Conservation (phyloP, 2,113 vertebrate genomes). For the Muscicapa adusta region DNA sequence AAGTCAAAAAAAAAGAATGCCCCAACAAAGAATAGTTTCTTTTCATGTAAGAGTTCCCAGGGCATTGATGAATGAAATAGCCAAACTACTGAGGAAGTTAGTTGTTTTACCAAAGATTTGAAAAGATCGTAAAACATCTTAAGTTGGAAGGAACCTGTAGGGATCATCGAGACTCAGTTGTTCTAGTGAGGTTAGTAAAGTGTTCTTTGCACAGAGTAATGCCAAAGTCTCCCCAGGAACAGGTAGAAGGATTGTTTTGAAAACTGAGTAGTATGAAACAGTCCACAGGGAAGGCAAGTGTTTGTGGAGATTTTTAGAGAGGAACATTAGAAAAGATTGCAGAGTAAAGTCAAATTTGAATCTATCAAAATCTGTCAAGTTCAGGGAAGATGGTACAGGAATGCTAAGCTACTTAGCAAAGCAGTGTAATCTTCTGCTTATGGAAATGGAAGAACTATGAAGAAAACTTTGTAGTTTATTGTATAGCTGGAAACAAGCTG, state of each 20-base stretch:
- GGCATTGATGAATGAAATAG: not conserved
- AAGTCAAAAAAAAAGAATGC: not conserved
- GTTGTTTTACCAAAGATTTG: accelerated
- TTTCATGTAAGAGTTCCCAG: not conserved
- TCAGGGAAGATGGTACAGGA: not conserved
- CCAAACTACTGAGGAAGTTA: not conserved
- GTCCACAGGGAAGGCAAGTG: not conserved
- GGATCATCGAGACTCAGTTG: not conserved
- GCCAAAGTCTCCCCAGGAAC: not conserved
- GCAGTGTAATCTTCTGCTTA: not conserved
- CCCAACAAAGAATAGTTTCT: not conserved
- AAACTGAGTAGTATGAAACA: not conserved
- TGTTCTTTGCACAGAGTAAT: not conserved
- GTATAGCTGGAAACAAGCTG: not conserved
- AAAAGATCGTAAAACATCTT: not conserved
- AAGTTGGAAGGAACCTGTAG: not conserved
- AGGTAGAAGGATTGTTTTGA: not conserved
- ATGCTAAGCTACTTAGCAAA: not conserved
- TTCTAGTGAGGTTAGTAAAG: not conserved
- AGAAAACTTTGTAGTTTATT: not conserved
- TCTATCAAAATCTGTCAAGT: not conserved
- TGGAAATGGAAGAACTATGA: not conserved
- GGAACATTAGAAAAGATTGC: not conserved
- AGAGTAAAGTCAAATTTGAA: not conserved
- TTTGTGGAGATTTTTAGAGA: not conserved